A percentile compares a stretch with the other conserved stretches of the same genome.
These are phyloP conservation scores for Phrynocephalus guinanensis DNA, from an alignment of 2,797 vertebrate genomes.

Conservation along the genomic window DNA sequence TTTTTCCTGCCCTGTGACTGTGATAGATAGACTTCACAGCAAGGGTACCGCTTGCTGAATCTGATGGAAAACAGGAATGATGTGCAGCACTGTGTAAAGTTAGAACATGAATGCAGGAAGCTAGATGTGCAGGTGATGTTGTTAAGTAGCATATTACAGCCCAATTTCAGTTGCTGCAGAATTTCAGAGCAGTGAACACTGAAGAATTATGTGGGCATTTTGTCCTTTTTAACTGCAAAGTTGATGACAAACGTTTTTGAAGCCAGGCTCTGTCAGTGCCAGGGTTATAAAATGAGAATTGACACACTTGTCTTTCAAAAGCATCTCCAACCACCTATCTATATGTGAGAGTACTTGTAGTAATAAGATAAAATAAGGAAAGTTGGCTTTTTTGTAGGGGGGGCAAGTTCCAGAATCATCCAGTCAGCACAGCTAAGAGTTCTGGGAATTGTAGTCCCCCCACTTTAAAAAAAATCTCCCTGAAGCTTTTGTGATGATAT, in stretches of 20 bases:
- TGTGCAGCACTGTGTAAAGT: neutral
- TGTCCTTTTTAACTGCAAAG: neutral
- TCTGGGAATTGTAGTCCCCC: neutral
- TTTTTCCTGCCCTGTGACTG: neutral
- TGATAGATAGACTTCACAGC: neutral
- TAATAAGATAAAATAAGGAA: neutral
- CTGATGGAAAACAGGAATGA: slow-evolving; percentile 7
- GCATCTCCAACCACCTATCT: neutral
- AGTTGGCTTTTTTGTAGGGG: neutral
- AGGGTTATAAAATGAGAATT: neutral
- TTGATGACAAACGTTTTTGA: neutral
- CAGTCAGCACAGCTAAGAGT: neutral
- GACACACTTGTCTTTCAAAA: neutral
- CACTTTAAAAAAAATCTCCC: neutral
- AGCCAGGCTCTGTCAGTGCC: no score
- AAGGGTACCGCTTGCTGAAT: neutral
- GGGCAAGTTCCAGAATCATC: neutral
- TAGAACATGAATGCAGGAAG: slow-evolving; percentile 19
- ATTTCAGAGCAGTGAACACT: slow-evolving; percentile 4
- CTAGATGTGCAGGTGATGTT: neutral
- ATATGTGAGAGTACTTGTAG: neutral
- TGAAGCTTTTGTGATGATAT: no score
- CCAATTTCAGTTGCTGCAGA: neutral
- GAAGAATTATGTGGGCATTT: neutral
- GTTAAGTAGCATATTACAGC: slow-evolving; percentile 1